phyloP scores from a whole-genome alignment of 1,140 invertebrate genomes.

The Temnothorax nylanderi region DNA sequence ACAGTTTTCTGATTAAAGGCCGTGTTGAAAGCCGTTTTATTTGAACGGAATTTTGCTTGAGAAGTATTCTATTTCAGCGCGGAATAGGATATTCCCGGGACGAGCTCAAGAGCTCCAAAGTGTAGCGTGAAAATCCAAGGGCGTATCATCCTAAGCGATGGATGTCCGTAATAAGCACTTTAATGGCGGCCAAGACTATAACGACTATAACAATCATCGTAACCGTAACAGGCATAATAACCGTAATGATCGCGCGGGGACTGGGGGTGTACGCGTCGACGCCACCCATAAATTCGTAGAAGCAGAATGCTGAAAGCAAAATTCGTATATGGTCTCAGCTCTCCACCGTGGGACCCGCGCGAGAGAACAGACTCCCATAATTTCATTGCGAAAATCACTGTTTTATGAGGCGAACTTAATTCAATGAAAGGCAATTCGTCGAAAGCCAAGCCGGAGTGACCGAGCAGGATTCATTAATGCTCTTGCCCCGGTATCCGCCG shows the following conservation, averaged over 20 bases:
- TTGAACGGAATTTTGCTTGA: slow-evolving; percentile 40
- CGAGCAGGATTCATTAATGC: slow-evolving; percentile 57
- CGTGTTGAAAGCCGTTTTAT: slow-evolving; percentile 33
- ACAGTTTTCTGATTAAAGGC: slow-evolving; percentile 21
- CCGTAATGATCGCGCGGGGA: slow-evolving; percentile 65
- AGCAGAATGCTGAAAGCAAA: slow-evolving; percentile 7
- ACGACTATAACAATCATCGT: slow-evolving; percentile 72
- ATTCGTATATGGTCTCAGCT: slow-evolving; percentile 39
- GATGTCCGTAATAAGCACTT: slow-evolving; percentile 67
- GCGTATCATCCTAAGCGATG: slow-evolving; percentile 50
- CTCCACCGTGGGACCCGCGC: not conserved
- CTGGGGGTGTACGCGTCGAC: slow-evolving; percentile 34
- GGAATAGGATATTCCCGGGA: slow-evolving; percentile 5
- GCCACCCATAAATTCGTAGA: slow-evolving; percentile 32
- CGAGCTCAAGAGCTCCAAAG: not conserved
- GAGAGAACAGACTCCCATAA: slow-evolving; percentile 31
- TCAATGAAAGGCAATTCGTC: slow-evolving; percentile 41
- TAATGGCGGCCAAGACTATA: slow-evolving; percentile 63
- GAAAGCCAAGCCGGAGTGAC: slow-evolving; percentile 48
- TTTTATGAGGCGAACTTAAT: slow-evolving; percentile 63
- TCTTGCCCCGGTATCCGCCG: not conserved
- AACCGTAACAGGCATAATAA: slow-evolving; percentile 71
- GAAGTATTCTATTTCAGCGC: slow-evolving; percentile 39
- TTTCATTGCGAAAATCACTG: slow-evolving; percentile 59
- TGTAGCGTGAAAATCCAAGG: not conserved